phyloP scores from a whole-genome alignment of 1,140 invertebrate species.

The Tetranychus cinnabarinus region DNA sequence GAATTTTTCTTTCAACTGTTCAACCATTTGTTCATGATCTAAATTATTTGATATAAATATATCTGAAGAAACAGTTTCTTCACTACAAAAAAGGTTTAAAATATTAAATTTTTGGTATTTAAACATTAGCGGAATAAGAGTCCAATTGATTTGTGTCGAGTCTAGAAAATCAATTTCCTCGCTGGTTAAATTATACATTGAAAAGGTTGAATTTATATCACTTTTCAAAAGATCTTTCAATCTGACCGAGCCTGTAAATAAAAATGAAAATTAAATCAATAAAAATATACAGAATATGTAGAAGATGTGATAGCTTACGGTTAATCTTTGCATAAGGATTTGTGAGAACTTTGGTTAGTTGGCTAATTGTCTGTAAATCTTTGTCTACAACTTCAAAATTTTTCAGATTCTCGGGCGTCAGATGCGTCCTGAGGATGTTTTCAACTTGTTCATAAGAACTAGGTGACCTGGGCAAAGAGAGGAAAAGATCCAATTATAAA shows the following conservation, averaged over 20 bases:
- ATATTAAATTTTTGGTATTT: neutral
- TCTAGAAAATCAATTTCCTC: neutral
- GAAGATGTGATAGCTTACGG: slow-evolving; percentile 4
- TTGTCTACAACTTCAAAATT: slow-evolving; percentile 4
- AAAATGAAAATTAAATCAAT: neutral
- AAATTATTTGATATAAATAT: too few species aligned
- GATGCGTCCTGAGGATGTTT: slow-evolving; percentile 6
- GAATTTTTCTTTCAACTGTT: neutral
- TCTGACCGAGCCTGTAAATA: neutral
- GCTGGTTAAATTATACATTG: neutral
- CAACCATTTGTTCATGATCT: too few species aligned
- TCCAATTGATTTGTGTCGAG: neutral
- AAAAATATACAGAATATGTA: neutral
- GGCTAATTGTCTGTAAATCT: slow-evolving; percentile 10
- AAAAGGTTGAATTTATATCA: neutral
- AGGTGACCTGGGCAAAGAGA: neutral
- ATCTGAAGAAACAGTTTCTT: neutral
- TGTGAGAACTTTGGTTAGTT: slow-evolving; percentile 11
- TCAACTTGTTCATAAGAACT: slow-evolving; percentile 5
- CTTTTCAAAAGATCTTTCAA: neutral
- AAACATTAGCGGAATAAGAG: neutral
- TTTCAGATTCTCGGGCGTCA: slow-evolving; percentile 2
- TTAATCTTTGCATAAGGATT: slow-evolving; percentile 7
- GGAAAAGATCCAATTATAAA: neutral
- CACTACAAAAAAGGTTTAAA: neutral